These are phyloP conservation scores for Conomelus anceps DNA, from an alignment of 2,888 invertebrate species.

Conservation along the genomic window DNA sequence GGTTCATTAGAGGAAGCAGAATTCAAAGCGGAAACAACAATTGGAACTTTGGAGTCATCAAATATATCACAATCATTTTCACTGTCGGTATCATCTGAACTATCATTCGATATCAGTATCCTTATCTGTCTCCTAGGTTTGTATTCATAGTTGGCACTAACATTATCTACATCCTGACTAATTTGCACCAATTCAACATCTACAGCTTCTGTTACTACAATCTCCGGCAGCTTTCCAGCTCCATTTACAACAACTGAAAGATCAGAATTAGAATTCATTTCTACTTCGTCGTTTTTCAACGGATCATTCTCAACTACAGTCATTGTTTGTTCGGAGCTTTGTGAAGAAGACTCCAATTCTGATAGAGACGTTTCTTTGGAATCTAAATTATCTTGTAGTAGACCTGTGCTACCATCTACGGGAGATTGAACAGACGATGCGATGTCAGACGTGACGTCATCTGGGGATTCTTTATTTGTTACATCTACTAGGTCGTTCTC, in stretches of 20 bases:
- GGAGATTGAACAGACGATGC: neutral
- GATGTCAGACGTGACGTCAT: neutral
- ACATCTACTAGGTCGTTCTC: neutral
- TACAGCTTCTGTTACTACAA: slow-evolving; percentile 32
- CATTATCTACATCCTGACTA: neutral
- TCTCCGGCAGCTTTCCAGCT: slow-evolving; percentile 27
- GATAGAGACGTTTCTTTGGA: neutral
- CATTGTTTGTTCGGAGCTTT: neutral
- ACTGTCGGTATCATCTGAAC: neutral
- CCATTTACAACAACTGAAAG: neutral
- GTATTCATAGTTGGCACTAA: neutral
- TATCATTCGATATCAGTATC: neutral
- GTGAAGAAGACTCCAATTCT: neutral
- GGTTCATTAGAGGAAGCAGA: neutral
- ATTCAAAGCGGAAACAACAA: neutral
- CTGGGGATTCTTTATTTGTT: neutral
- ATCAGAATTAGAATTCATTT: neutral
- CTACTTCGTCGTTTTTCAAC: neutral
- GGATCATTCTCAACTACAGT: neutral
- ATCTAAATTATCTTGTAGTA: neutral
- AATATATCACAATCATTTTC: neutral
- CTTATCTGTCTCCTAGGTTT: neutral
- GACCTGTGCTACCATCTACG: neutral
- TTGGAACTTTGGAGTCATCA: neutral
- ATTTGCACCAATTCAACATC: slow-evolving; percentile 14